Evolutionary conservation across 2,888 invertebrate genomes (phyloP).

Genomic region (Holacanthella duospinosa): DNA sequence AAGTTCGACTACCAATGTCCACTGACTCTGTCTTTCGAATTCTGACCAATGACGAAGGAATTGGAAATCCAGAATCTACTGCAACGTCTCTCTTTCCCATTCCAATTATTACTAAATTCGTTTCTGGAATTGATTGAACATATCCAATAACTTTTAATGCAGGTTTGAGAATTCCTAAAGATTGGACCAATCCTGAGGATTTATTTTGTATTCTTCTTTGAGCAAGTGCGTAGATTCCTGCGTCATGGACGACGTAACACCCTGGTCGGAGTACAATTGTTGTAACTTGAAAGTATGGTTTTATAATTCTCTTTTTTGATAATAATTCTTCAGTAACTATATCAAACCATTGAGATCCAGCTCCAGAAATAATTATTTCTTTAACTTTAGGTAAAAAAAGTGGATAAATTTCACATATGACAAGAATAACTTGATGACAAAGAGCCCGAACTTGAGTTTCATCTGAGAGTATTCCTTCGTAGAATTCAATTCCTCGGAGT

Average conservation of each 20-base stretch:
- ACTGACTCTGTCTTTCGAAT: background rate
- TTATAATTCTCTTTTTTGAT: background rate
- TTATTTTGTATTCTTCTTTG: constrained; percentile 16
- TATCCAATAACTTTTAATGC: constrained; percentile 29
- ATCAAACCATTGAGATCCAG: constrained; percentile 32
- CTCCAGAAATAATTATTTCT: constrained; percentile 19
- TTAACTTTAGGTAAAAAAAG: background rate
- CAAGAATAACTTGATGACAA: background rate
- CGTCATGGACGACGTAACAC: constrained; percentile 28
- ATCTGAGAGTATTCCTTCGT: constrained; percentile 22
- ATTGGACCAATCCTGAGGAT: constrained; percentile 5
- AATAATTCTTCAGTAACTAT: constrained; percentile 28
- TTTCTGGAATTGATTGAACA: constrained; percentile 29
- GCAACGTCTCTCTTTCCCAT: background rate
- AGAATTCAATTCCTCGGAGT: constrained; percentile 29
- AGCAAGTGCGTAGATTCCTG: constrained; percentile 17
- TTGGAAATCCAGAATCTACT: background rate
- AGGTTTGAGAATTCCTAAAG: constrained; percentile 15
- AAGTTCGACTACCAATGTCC: background rate
- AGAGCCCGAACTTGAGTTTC: constrained; percentile 17
- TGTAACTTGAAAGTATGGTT: background rate
- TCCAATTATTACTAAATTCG: background rate
- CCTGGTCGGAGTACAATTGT: constrained; percentile 27
- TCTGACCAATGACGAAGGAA: background rate
- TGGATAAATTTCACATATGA: background rate